Conservation (phyloP, 2,113 vertebrate species). For the Pelodiscus sinensis region DNA sequence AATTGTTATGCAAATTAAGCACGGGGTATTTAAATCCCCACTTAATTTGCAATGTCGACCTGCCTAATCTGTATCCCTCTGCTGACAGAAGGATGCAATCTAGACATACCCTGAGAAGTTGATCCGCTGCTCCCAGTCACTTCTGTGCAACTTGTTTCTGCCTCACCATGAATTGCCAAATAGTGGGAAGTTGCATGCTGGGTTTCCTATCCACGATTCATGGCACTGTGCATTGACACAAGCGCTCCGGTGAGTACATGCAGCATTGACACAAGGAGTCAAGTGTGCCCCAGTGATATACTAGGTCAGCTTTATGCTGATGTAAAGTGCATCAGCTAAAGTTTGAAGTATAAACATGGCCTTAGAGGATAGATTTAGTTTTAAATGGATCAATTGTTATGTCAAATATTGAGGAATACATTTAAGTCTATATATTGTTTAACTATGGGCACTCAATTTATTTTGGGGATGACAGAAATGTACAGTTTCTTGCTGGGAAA, state of each 20-base stretch:
- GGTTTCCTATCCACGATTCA: too few species aligned
- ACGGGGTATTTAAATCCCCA: too few species aligned
- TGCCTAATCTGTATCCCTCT: too few species aligned
- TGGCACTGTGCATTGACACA: neutral
- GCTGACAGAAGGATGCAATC: too few species aligned
- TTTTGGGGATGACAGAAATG: slow-evolving; percentile 50
- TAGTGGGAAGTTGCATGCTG: neutral
- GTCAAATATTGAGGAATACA: slow-evolving; percentile 10
- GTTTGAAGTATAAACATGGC: neutral
- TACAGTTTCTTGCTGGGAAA: slow-evolving; percentile 40
- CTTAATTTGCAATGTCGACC: too few species aligned
- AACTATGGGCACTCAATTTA: slow-evolving; percentile 39
- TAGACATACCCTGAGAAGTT: neutral
- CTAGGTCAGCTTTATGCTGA: neutral
- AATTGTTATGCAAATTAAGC: too few species aligned
- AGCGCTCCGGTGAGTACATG: neutral
- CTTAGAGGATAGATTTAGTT: slow-evolving; percentile 24
- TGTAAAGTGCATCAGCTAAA: neutral
- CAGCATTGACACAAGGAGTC: neutral
- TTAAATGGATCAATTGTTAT: slow-evolving; percentile 23
- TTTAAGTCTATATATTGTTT: slow-evolving; percentile 16
- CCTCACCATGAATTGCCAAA: neutral
- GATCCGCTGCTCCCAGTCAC: neutral
- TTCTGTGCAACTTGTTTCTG: neutral
- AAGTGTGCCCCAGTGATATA: neutral